Evolutionary conservation across 2,797 vertebrate genomes (phyloP).

Genomic region (Zenarchopterus dispar): DNA sequence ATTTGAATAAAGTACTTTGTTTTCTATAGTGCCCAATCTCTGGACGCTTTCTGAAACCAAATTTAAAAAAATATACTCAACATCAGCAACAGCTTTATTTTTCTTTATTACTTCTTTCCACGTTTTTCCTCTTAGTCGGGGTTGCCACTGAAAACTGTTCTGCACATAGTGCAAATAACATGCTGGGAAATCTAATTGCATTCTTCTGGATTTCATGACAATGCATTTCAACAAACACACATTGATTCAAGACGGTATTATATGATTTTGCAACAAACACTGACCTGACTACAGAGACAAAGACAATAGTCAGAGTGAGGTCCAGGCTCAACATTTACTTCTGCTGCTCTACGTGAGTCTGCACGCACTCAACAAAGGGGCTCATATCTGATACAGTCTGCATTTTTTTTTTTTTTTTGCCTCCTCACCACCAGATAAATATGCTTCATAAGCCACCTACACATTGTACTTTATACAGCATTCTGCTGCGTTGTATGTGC

Average conservation of each 20-base stretch:
- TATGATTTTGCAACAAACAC: slow-evolving; percentile 7
- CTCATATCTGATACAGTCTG: slow-evolving; percentile 8
- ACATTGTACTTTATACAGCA: slow-evolving; percentile 14
- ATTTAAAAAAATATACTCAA: too few relatives aligned
- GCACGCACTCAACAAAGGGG: slow-evolving; percentile 1
- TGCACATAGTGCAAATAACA: too few relatives aligned
- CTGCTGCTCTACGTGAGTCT: slow-evolving; percentile 10
- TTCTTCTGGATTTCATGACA: too few relatives aligned
- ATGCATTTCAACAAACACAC: too few relatives aligned
- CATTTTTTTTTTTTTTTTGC: not conserved
- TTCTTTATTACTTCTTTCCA: too few relatives aligned
- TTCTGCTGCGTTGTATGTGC: slow-evolving; percentile 19
- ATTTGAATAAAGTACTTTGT: too few relatives aligned
- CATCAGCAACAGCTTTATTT: too few relatives aligned
- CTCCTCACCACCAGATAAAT: slow-evolving; percentile 23
- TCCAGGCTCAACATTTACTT: slow-evolving; percentile 28
- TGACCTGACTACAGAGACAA: slow-evolving; percentile 17
- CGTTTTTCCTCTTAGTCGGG: too few relatives aligned
- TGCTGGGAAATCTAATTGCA: too few relatives aligned
- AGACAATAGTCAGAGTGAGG: slow-evolving; percentile 25
- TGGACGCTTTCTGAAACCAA: too few relatives aligned
- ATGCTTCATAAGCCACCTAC: slow-evolving; percentile 34
- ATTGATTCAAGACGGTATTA: not conserved
- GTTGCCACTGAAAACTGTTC: too few relatives aligned
- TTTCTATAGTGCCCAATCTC: too few relatives aligned